Evolutionary conservation across 2,888 invertebrate genomes (phyloP).

Genomic region (Apoda limacodes): DNA sequence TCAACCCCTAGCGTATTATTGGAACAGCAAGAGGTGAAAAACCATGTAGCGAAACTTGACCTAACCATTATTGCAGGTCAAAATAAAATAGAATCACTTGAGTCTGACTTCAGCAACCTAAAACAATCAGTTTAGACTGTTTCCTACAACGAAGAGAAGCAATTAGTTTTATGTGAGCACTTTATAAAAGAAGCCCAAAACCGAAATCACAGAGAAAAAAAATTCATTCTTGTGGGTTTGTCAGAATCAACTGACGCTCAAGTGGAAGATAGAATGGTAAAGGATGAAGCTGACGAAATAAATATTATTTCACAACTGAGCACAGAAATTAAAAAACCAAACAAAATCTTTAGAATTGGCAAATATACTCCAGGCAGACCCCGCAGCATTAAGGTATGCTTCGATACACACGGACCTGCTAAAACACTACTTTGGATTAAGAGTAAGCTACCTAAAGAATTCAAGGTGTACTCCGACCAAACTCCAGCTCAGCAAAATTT

Average conservation of each 20-base stretch:
- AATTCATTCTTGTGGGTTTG: conserved; percentile 2
- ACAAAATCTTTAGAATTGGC: conserved; percentile 11
- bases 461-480: conserved; percentile 13
- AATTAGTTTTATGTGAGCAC: not conserved
- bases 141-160: not conserved
- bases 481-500: conserved; percentile 12
- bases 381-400: conserved; percentile 13
- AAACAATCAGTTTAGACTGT: no score
- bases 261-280: not conserved
- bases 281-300: conserved; percentile 1
- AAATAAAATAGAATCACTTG: not conserved
- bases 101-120: not conserved
- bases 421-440: conserved; percentile 11
- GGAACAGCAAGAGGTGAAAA: conserved; percentile 3
- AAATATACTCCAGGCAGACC: conserved; percentile 11
- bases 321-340: conserved; percentile 5
- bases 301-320: not conserved
- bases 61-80: conserved; percentile 1
- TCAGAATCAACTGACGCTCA: not conserved
- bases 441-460: conserved; percentile 6
- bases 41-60: conserved; percentile 1
- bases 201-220: conserved; percentile 2
- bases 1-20: not conserved
- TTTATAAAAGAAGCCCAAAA: conserved; percentile 2
- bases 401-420: conserved; percentile 5